Evolutionary conservation across 2,113 vertebrate species (phyloP).

Genomic region (Sinosuthora webbiana): DNA sequence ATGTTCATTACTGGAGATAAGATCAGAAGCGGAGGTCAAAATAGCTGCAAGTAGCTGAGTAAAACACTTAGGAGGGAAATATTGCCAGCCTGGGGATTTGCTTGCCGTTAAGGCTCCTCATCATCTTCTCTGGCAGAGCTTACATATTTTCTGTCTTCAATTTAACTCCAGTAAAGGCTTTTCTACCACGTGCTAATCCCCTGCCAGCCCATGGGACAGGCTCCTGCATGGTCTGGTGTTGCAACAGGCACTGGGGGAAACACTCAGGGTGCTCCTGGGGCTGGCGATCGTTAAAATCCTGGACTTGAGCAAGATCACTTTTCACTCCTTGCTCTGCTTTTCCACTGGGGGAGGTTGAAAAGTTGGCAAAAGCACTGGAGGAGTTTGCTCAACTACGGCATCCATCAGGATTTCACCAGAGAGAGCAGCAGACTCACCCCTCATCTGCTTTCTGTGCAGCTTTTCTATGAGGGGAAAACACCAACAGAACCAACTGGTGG

Average conservation of each 20-base stretch:
- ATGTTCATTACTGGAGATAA: background rate
- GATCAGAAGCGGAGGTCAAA: background rate
- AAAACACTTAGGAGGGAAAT: background rate
- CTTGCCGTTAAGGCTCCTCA: background rate
- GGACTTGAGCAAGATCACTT: background rate
- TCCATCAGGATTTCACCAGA: background rate
- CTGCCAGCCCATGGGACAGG: background rate
- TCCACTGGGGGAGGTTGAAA: background rate
- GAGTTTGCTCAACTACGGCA: background rate
- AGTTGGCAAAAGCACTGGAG: background rate
- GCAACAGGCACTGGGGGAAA: background rate
- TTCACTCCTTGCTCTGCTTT: background rate
- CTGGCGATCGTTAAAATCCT: background rate
- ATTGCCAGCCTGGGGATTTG: background rate
- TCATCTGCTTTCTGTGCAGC: background rate
- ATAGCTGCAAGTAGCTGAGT: background rate
- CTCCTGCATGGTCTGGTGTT: background rate
- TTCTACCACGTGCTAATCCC: background rate
- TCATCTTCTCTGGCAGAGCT: background rate
- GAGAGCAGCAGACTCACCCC: background rate
- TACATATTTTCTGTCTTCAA: background rate
- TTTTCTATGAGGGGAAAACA: fast-evolving
- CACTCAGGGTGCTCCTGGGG: fast-evolving
- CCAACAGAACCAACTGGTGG: fast-evolving
- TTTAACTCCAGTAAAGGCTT: background rate